Evolutionary conservation across 2,888 invertebrate species (phyloP).

Genomic region (Zonitis immaculata): DNA sequence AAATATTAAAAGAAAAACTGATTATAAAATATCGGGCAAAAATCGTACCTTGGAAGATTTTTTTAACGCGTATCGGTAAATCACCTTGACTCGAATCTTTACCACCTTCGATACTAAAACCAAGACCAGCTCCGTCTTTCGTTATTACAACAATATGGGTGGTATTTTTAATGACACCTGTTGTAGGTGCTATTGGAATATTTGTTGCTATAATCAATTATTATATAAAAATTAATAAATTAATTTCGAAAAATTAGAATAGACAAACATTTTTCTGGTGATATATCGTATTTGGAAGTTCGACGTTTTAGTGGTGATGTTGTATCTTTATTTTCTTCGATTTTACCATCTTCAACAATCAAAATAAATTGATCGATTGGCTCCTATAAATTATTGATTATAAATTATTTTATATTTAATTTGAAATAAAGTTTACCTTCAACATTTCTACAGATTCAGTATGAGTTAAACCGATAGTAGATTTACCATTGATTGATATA

Average conservation of each 20-base stretch:
- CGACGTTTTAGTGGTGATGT: constrained; percentile 7
- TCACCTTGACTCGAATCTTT: constrained; percentile 87
- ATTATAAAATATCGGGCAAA: too few relatives aligned
- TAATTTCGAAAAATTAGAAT: too few relatives aligned
- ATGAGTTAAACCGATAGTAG: constrained; percentile 79
- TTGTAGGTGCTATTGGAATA: constrained; percentile 25
- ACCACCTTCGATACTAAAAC: constrained; percentile 93
- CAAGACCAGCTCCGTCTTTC: constrained; percentile 83
- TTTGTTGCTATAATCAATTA: too few relatives aligned
- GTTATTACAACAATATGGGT: constrained; percentile 50
- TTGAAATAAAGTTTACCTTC: constrained; percentile 63
- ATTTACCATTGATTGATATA: constrained; percentile 77
- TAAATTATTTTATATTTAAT: not conserved
- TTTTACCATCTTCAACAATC: constrained; percentile 52
- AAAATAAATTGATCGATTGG: constrained; percentile 75
- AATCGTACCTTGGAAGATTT: constrained; percentile 80
- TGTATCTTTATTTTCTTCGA: constrained; percentile 9
- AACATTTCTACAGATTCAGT: constrained; percentile 81
- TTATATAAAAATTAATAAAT: not conserved
- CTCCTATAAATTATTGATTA: constrained; percentile 54
- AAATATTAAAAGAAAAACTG: not conserved
- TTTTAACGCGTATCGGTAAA: constrained; percentile 82
- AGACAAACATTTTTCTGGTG: not conserved
- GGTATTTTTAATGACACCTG: constrained; percentile 31
- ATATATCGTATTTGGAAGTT: not conserved